phyloP scores from a whole-genome alignment of 1,140 invertebrate genomes.

The Sipha flava region DNA sequence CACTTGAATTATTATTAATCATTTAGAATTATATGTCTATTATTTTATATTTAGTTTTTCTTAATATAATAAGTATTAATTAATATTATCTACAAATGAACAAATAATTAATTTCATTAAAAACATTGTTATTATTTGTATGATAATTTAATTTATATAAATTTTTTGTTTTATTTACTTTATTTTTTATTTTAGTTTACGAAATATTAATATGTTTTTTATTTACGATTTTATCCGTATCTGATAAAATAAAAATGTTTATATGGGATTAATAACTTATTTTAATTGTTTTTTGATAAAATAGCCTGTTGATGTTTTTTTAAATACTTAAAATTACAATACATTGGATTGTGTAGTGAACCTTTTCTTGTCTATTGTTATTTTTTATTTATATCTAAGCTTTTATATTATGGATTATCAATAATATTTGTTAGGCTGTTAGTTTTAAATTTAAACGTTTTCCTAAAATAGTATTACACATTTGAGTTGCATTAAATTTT shows the following conservation, averaged over 20 bases:
- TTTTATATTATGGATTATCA: constrained; percentile 4
- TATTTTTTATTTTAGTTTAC: not conserved
- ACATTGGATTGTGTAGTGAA: not conserved
- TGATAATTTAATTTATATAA: not conserved
- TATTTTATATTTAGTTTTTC: no score
- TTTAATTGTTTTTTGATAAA: not conserved
- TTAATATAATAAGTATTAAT: no score
- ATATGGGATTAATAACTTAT: not conserved
- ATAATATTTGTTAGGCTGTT: not conserved
- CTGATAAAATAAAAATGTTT: not conserved
- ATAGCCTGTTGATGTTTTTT: not conserved
- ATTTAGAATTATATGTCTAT: no score
- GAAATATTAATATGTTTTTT: not conserved
- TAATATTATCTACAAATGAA: no score
- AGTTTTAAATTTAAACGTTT: not conserved
- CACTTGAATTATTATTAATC: no score
- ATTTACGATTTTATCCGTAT: no score
- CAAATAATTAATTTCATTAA: no score
- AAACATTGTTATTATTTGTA: not conserved
- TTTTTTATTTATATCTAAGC: not conserved
- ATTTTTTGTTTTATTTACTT: not conserved
- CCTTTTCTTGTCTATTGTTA: not conserved
- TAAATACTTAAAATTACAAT: not conserved
- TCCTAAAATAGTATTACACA: not conserved
- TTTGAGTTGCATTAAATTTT: not conserved